phyloP scores from a whole-genome alignment of 2,113 vertebrate genomes.

The Holacanthus passer region DNA sequence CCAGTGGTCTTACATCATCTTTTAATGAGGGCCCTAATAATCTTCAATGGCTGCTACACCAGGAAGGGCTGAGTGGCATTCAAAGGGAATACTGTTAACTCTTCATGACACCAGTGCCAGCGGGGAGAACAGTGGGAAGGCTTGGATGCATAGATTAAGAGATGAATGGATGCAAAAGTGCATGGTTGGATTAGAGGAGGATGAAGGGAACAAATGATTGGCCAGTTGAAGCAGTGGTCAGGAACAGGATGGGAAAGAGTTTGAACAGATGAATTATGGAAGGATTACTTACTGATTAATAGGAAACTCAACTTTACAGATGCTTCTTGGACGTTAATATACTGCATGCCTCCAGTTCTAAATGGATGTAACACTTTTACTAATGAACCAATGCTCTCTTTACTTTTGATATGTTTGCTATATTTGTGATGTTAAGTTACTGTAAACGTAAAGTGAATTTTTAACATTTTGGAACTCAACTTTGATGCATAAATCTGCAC shows the following conservation, averaged over 20 bases:
- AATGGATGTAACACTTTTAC: background rate
- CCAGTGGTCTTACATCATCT: constrained; percentile 67
- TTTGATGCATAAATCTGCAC: background rate
- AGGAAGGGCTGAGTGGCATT: constrained; percentile 51
- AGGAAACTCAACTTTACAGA: background rate
- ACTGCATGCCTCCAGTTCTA: background rate
- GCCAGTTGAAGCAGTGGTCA: constrained; percentile 42
- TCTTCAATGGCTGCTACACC: constrained; percentile 51
- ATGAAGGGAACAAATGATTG: constrained; percentile 31
- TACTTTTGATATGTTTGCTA: background rate
- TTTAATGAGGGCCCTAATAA: constrained; percentile 72
- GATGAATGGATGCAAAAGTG: constrained; percentile 52
- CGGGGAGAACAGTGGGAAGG: constrained; percentile 32
- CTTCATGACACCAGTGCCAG: constrained; percentile 52
- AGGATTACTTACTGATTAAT: constrained; percentile 16
- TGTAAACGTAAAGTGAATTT: background rate
- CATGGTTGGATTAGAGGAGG: constrained; percentile 40
- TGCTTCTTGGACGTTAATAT: background rate
- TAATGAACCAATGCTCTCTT: background rate
- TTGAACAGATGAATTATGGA: constrained; percentile 6
- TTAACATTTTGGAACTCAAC: background rate
- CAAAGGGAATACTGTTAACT: constrained; percentile 69
- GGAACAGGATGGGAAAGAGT: background rate
- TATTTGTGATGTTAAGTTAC: background rate
- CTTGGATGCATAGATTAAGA: constrained; percentile 43